Conservation (phyloP, 2,113 vertebrate genomes). For the Capreolus pygargus region DNA sequence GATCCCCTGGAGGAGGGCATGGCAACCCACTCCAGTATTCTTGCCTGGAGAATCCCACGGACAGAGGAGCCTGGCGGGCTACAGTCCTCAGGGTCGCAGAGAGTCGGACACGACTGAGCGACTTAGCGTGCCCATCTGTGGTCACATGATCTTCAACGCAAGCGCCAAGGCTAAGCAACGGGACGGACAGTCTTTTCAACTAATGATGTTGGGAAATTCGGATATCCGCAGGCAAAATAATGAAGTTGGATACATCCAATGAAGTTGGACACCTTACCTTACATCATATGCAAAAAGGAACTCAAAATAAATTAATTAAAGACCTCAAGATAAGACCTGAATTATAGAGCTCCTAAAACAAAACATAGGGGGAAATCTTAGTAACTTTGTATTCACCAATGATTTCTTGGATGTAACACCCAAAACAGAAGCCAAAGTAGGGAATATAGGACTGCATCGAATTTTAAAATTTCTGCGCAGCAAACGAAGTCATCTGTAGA, state of each 20-base stretch:
- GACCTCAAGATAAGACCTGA: background rate
- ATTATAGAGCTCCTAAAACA: background rate
- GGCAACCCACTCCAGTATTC: background rate
- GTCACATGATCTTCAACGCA: background rate
- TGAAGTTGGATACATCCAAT: background rate
- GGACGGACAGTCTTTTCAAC: background rate
- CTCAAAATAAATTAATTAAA: background rate
- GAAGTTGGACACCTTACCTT: background rate
- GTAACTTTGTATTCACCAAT: background rate
- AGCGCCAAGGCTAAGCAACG: background rate
- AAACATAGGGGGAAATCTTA: background rate
- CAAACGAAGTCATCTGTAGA: background rate
- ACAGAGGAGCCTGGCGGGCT: background rate
- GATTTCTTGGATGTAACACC: background rate
- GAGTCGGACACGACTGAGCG: accelerated
- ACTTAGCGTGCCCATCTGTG: accelerated
- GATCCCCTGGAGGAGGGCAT: background rate
- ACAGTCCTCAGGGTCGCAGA: background rate
- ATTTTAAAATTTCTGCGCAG: background rate
- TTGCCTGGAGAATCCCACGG: background rate
- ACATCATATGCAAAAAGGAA: background rate
- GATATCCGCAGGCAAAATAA: background rate
- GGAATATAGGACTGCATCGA: background rate
- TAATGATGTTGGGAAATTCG: background rate
- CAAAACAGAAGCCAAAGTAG: background rate